Conservation (phyloP, 2,888 invertebrate genomes). For the Phyllotreta cruciferae region DNA sequence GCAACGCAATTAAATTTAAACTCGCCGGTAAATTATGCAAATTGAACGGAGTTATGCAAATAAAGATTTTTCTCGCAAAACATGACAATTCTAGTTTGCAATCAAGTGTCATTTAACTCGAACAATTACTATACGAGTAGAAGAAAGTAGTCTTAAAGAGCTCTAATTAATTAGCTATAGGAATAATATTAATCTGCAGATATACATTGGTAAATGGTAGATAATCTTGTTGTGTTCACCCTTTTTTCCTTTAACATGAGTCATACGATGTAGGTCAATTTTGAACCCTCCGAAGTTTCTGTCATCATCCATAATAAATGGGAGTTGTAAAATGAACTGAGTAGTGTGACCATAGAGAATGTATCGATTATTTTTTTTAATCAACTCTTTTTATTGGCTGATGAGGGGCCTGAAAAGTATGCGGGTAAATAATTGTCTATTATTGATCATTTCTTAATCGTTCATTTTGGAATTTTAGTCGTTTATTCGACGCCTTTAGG, state of each 20-base stretch:
- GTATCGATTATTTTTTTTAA: conserved; percentile 33
- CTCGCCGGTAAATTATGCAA: not conserved
- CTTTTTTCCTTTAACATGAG: conserved; percentile 45
- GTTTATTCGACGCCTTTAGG: no score
- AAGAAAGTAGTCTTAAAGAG: no score
- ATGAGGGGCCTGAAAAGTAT: not conserved
- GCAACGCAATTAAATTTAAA: conserved; percentile 1
- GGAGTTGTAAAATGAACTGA: conserved; percentile 19
- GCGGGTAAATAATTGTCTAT: conserved; percentile 13
- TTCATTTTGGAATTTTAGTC: no score
- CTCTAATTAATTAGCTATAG: no score
- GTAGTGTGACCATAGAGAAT: conserved; percentile 26
- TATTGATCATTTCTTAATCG: conserved; percentile 7
- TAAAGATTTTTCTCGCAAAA: no score
- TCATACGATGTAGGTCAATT: conserved; percentile 52
- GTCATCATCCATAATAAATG: conserved; percentile 45
- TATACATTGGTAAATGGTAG: not conserved
- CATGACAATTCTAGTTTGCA: no score
- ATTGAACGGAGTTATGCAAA: no score
- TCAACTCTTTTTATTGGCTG: conserved; percentile 5
- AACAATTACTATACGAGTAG: no score
- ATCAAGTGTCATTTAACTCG: no score
- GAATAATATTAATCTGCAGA: no score
- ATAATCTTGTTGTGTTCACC: conserved; percentile 43
- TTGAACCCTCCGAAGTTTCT: conserved; percentile 47